phyloP scores from a whole-genome alignment of 2,113 vertebrate genomes.

The Oncorhynchus keta region DNA sequence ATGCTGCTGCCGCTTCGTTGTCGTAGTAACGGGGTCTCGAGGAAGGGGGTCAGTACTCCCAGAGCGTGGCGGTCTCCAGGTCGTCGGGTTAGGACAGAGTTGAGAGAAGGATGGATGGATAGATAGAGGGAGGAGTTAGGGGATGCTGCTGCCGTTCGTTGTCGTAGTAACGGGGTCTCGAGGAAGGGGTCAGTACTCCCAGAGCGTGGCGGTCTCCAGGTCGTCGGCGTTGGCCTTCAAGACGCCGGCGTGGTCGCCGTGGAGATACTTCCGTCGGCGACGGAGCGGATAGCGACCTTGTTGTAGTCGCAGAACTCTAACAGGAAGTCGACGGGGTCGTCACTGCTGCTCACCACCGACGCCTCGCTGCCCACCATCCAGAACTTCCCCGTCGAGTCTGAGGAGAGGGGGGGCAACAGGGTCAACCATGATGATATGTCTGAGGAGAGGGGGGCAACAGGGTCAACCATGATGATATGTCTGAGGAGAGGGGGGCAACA shows the following conservation, averaged over 20 bases:
- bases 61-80: conserved; percentile 89
- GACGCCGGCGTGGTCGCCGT: conserved; percentile 94
- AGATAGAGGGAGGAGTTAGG: neutral
- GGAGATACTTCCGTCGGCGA: conserved; percentile 86
- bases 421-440: conserved; percentile 57
- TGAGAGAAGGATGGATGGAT: neutral
- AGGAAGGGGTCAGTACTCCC: conserved; percentile 86
- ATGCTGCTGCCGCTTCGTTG: neutral
- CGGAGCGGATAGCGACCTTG: conserved; percentile 90
- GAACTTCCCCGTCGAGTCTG: conserved; percentile 96
- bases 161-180: conserved; percentile 55
- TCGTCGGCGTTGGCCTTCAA: conserved; percentile 91
- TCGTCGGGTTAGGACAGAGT: conserved; percentile 57
- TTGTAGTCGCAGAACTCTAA: conserved; percentile 98
- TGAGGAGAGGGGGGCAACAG: conserved; percentile 44
- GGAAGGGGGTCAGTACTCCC: conserved; percentile 87
- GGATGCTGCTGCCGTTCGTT: neutral
- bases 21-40: conserved; percentile 54
- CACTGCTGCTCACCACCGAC: conserved; percentile 93
- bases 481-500: too few relatives aligned
- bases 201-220: conserved; percentile 89
- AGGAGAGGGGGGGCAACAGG: neutral
- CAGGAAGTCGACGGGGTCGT: conserved; percentile 90
- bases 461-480: too few relatives aligned
- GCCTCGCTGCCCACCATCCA: conserved; percentile 93